Evolutionary conservation across 2,113 vertebrate genomes (phyloP).

Genomic region (Phycodurus eques): DNA sequence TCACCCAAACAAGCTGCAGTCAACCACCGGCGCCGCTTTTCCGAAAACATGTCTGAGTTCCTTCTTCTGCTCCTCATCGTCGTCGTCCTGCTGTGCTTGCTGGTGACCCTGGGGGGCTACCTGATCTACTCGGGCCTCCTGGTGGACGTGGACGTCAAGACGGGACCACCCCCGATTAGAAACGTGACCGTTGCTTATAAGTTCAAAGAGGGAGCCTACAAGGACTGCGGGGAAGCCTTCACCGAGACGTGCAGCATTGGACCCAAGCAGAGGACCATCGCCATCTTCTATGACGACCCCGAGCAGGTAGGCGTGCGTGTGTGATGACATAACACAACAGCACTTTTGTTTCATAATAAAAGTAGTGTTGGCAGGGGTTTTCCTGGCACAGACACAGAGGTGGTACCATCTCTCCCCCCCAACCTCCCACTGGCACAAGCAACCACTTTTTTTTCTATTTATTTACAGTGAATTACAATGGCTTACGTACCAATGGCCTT

Average conservation of each 20-base stretch:
- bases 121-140: constrained; percentile 87
- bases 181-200: constrained; percentile 90
- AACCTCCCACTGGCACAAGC: not conserved
- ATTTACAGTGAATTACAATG: too few relatives aligned
- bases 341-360: constrained; percentile 41
- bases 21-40: constrained; percentile 8
- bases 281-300: constrained; percentile 89
- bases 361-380: not conserved
- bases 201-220: constrained; percentile 83
- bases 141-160: constrained; percentile 79
- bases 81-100: constrained; percentile 75
- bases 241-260: constrained; percentile 89
- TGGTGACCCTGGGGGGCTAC: constrained; percentile 80
- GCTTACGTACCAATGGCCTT: too few relatives aligned
- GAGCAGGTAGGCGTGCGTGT: constrained; percentile 77
- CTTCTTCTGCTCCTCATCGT: constrained; percentile 80
- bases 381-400: not conserved
- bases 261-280: constrained; percentile 82
- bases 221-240: constrained; percentile 82
- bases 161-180: constrained; percentile 84
- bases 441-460: not conserved
- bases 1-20: constrained; percentile 2
- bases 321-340: constrained; percentile 9
- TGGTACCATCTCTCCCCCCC: not conserved
- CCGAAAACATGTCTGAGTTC: constrained; percentile 80